Base-by-base conservation (phyloP, 2,888 invertebrate species). In the Actias luna region DNA sequence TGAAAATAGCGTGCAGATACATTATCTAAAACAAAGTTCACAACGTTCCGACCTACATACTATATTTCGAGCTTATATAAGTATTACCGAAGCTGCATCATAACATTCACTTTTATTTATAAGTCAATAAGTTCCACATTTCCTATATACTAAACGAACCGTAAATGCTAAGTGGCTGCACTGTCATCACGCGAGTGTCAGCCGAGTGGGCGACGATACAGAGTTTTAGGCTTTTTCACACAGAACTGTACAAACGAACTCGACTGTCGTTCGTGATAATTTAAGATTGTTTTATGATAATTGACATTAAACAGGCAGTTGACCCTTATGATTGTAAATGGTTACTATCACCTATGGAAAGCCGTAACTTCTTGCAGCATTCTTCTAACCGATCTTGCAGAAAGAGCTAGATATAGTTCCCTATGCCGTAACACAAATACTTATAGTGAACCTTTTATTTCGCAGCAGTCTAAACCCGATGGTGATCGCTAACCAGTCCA, bases 131-230 rank as follows among this genome's bases (percentile, higher is more conserved):
- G 61, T 64, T 66, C 52, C 33, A 65, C 1, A 59, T 61, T 74
- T 58, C 52, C 8, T 18, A 65, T 62, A 22, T 59, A 18, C 16
- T 5, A 7, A 27, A 46, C 18, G 61, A 14, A 61, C 55, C 67
- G 16, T 68, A 67, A 64, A 65, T 63, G 61, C 66, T 72, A 72
- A 65, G 61, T 70, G 73, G 65, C 71, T 63, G 69, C 66, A 58
- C 60, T 64, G 58, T 61, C 60, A 63, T 55, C 57, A 58, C 35
- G 60, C 58, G 59, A 59, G 60, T 59, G 67, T 73, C 69, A 74
- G 76, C 79, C 72, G 75, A 73, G 84, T 84, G 77, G 82, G 84
- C 78, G 83, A 83, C 74, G 73, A 72, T n/a, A n/a, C 66, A 63
- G 64, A 59, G 65, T 18, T 5, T 63, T 52, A 59, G 52, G 27